Conservation (phyloP, 1,140 invertebrate species). For the Hycleus cichorii region DNA sequence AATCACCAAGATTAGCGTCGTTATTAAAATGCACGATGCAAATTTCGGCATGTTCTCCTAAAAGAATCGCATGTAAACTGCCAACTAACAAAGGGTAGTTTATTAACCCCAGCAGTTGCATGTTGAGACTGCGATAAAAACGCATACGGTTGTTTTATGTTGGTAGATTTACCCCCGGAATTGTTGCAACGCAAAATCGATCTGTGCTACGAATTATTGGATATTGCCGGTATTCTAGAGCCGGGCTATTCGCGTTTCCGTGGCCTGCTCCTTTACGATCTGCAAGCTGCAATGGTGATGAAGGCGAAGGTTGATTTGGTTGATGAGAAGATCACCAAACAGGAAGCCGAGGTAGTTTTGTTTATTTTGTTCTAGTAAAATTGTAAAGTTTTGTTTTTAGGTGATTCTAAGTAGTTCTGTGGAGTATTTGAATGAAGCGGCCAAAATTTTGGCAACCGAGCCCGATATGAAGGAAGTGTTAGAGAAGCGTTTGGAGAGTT, state of each 20-base stretch:
- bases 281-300: constrained; percentile 52
- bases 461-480: constrained; percentile 49
- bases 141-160: not conserved
- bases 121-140: not conserved
- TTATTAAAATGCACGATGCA: not conserved
- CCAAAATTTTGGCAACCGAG: constrained; percentile 44
- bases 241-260: constrained; percentile 55
- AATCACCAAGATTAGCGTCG: not conserved
- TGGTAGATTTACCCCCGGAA: constrained; percentile 51
- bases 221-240: constrained; percentile 53
- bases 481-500: constrained; percentile 41
- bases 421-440: constrained; percentile 20
- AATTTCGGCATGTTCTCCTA: not conserved
- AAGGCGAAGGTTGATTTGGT: constrained; percentile 46
- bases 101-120: not conserved
- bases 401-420: constrained; percentile 35
- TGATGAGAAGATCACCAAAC: constrained; percentile 45
- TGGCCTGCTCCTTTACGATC: constrained; percentile 54
- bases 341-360: constrained; percentile 42
- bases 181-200: constrained; percentile 53
- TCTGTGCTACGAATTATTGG: constrained; percentile 57
- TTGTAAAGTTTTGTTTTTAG: constrained; percentile 30
- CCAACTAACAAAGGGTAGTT: not conserved
- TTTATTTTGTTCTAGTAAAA: not conserved
- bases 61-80: not conserved